Conservation (phyloP, 2,797 vertebrate species). For the Crocidura indochinensis region DNA sequence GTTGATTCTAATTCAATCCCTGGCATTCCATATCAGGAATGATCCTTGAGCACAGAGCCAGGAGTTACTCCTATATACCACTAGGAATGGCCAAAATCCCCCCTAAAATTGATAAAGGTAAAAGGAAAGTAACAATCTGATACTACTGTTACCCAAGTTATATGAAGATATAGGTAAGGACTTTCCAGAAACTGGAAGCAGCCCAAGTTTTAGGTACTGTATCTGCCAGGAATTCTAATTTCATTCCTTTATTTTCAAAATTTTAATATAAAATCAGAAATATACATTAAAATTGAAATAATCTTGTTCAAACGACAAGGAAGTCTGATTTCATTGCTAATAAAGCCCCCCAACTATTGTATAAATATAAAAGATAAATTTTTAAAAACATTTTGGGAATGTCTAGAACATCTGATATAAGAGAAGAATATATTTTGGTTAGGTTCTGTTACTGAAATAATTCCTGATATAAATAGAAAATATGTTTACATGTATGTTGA, state of each 20-base stretch:
- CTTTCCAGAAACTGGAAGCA: neutral
- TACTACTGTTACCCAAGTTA: neutral
- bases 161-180: neutral
- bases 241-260: neutral
- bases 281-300: slow-evolving; percentile 17
- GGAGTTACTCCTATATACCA: too few relatives aligned
- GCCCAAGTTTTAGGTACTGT: neutral
- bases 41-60: too few relatives aligned
- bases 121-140: neutral
- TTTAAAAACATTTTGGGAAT: neutral
- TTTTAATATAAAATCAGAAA: slow-evolving; percentile 27
- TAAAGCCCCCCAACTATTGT: neutral
- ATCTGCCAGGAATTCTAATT: neutral
- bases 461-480: neutral
- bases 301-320: slow-evolving; percentile 9
- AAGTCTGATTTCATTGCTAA: neutral
- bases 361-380: neutral
- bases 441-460: neutral
- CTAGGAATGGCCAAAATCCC: too few relatives aligned
- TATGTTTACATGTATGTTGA: neutral
- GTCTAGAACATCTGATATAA: neutral
- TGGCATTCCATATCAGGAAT: too few relatives aligned
- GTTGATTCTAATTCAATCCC: too few relatives aligned
- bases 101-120: too few relatives aligned
- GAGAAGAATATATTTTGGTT: neutral